phyloP scores from a whole-genome alignment of 2,113 vertebrate genomes.

The Chaenocephalus aceratus region DNA sequence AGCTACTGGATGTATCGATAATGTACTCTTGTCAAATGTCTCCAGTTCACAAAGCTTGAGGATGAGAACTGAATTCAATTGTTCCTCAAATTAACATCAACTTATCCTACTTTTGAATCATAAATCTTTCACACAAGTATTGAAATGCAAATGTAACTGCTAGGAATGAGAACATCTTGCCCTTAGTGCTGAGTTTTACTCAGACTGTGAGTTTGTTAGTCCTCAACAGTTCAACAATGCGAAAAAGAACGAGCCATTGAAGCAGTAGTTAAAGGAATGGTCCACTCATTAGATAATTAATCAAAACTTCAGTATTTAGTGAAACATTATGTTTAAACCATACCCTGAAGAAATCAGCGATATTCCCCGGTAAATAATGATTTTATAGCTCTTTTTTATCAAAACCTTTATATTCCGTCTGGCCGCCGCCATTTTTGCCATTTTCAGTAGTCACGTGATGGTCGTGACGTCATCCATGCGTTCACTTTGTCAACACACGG shows the following conservation, averaged over 20 bases:
- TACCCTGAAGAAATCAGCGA: too few relatives aligned
- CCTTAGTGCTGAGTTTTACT: not conserved
- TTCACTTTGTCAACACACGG: too few relatives aligned
- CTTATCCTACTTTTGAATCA: not conserved
- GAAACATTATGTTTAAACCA: too few relatives aligned
- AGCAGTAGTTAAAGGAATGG: slow-evolving; percentile 11
- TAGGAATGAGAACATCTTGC: not conserved
- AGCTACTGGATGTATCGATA: too few relatives aligned
- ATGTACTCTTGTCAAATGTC: not conserved
- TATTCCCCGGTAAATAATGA: too few relatives aligned
- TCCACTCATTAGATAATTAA: too few relatives aligned
- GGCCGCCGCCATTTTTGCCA: too few relatives aligned
- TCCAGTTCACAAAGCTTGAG: not conserved
- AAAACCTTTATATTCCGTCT: too few relatives aligned
- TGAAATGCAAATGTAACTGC: not conserved
- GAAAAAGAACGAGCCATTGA: not conserved
- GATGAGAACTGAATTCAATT: not conserved
- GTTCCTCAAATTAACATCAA: not conserved
- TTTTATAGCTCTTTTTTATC: too few relatives aligned
- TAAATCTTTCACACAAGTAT: not conserved
- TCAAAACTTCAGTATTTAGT: too few relatives aligned
- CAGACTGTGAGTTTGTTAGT: slow-evolving; percentile 12
- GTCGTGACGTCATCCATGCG: too few relatives aligned
- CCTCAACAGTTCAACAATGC: slow-evolving; percentile 24
- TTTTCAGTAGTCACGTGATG: too few relatives aligned